phyloP scores from a whole-genome alignment of 2,113 vertebrate genomes.

The Mystacornis crossleyi region DNA sequence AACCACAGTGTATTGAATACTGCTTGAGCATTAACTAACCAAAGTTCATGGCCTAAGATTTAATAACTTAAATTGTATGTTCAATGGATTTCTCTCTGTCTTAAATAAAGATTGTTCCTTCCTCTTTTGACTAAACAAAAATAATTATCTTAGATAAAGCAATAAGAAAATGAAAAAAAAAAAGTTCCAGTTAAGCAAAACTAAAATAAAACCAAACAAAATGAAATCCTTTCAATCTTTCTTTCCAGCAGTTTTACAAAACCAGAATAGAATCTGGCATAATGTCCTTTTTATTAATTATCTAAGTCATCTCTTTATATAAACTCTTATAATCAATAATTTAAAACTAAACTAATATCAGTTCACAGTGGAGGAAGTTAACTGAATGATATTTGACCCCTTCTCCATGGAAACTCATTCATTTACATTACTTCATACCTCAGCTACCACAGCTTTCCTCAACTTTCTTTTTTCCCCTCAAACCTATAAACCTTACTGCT shows the following conservation, averaged over 20 bases:
- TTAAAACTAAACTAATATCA: not conserved
- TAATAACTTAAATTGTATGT: not conserved
- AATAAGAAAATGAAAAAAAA: not conserved
- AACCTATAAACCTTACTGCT: not conserved
- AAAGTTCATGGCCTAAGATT: not conserved
- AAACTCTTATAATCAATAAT: not conserved
- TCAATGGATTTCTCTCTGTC: not conserved
- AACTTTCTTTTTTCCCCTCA: not conserved
- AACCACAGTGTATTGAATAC: not conserved
- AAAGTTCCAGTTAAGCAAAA: not conserved
- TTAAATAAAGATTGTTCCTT: not conserved
- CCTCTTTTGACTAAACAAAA: not conserved
- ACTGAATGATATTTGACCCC: not conserved
- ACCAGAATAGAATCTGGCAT: not conserved
- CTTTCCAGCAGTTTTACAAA: not conserved
- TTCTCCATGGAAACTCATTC: not conserved
- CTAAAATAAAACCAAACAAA: not conserved
- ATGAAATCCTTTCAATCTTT: not conserved
- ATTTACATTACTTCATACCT: not conserved
- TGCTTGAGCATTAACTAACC: not conserved
- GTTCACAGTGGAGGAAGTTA: not conserved
- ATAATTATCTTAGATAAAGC: not conserved
- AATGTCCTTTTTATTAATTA: not conserved
- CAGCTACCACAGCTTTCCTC: not conserved
- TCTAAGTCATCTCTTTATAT: not conserved